Conservation (phyloP, 2,888 invertebrate genomes). For the Hirtodrosophila confusa region DNA sequence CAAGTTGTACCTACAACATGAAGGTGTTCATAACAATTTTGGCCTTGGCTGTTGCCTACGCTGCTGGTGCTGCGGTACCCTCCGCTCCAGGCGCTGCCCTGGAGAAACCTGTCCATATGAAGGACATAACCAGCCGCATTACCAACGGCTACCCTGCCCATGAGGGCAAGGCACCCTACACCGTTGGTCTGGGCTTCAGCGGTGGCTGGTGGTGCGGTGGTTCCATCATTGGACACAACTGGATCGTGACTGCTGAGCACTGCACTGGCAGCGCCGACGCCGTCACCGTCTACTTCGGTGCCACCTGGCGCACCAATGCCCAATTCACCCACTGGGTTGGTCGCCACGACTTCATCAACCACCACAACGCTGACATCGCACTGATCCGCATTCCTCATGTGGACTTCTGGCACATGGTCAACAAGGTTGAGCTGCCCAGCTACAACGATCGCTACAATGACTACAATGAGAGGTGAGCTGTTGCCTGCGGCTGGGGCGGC, state of each 20-base stretch:
- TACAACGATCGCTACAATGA: constrained; percentile 42
- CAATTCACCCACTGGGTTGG: constrained; percentile 57
- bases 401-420: constrained; percentile 52
- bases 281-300: constrained; percentile 63
- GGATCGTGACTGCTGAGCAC: constrained; percentile 78
- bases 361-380: constrained; percentile 66
- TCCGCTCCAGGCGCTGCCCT: too few relatives aligned
- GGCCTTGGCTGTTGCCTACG: constrained; percentile 51
- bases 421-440: constrained; percentile 54
- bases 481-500: constrained; percentile 74
- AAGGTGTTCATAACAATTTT: constrained; percentile 54
- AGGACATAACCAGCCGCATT: constrained; percentile 62
- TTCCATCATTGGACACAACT: constrained; percentile 69
- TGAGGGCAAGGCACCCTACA: constrained; percentile 73
- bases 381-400: constrained; percentile 65
- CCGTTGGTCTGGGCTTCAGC: constrained; percentile 68
- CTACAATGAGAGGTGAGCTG: constrained; percentile 51
- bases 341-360: constrained; percentile 45
- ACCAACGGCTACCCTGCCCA: constrained; percentile 72
- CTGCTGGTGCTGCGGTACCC: not conserved
- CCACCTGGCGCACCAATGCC: constrained; percentile 56
- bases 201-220: constrained; percentile 77
- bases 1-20: constrained; percentile 48
- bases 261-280: constrained; percentile 57
- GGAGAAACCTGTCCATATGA: not conserved